Evolutionary conservation across 2,888 invertebrate species (phyloP), one percentile per base, ranked within the genome.

Genomic region (Euclidia mi): DNA sequence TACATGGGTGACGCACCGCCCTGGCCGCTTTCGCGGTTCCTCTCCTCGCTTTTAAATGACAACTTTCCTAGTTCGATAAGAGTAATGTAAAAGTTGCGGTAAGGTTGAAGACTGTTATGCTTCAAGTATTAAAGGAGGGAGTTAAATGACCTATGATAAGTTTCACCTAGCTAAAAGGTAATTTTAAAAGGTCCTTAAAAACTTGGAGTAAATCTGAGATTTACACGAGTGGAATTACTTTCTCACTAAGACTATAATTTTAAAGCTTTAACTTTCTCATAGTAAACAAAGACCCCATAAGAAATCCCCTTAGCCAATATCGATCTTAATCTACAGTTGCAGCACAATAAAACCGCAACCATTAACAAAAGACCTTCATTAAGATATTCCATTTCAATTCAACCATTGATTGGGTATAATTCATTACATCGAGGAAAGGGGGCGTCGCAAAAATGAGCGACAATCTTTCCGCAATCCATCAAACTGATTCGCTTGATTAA

Each of bases 401-500:
- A 37, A 59, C 47, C 56, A 43, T 63, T 47, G 56, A 59, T 71
- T 59, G 65, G 45, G 35, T 52, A 56, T 71, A 56, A 71, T 71
- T 71, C 60, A 66, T 72, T 74, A 72, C 55, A 53, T 52, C 31
- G 18, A 48, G 41, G 50, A 70, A 63, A 43, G 61, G 49, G 38
- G 41, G 56, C 25, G 50, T 47, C 60, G 59, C 57, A 71, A 64
- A 71, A 67, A 67, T 72, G 64, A 65, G 62, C 59, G 68, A 70
- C 63, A 63, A 68, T 72, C 65, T 62, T 65, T 44, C 34, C 34
- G 38, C 56, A 57, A 75, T 75, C 72, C 48, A 75, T 72, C 76
- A 75, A 65, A 62, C 52, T 56, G 72, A 60, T 67, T 57, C 68
- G 20, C 11, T 52, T 72, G 76, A 72, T 75, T 71, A 72, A 72